Conservation (phyloP, 2,797 vertebrate species). For the Toxotes lorentzi region DNA sequence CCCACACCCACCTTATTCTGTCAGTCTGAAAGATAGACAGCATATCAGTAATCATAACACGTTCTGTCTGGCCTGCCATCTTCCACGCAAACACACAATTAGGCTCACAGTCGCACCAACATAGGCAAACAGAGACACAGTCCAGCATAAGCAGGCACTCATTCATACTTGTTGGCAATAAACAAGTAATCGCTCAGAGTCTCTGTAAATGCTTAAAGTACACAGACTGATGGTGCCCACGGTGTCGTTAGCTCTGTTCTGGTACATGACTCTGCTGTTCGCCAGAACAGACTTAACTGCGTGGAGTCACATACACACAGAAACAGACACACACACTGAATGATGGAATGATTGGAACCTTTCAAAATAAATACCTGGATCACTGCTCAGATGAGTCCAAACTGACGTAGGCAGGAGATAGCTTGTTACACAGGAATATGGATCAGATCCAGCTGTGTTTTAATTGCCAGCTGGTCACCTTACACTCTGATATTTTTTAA, state of each 20-base stretch:
- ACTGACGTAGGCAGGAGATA: constrained; percentile 17
- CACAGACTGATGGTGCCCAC: constrained; percentile 62
- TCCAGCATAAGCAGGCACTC: constrained; percentile 45
- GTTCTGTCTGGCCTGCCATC: constrained; percentile 75
- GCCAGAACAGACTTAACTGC: constrained; percentile 42
- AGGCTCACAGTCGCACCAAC: constrained; percentile 45
- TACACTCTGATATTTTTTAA: not conserved
- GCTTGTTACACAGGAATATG: constrained; percentile 19
- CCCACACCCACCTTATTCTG: constrained; percentile 49
- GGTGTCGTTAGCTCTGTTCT: constrained; percentile 73
- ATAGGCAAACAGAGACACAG: constrained; percentile 45
- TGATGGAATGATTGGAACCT: constrained; percentile 57
- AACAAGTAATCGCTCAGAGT: constrained; percentile 66
- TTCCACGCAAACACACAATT: constrained; percentile 64
- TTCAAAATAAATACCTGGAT: constrained; percentile 48
- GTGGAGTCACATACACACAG: constrained; percentile 22
- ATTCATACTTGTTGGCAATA: constrained; percentile 52
- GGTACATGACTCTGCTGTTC: constrained; percentile 72
- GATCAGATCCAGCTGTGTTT: constrained; percentile 30
- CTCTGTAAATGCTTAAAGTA: constrained; percentile 69
- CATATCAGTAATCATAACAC: constrained; percentile 82
- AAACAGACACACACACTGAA: constrained; percentile 26
- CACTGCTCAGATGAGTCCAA: constrained; percentile 15
- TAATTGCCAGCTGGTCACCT: constrained; percentile 11
- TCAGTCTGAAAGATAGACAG: constrained; percentile 75